These are phyloP conservation scores for Dromococcyx pavoninus DNA, from an alignment of 2,797 vertebrate species.

Conservation along the genomic window DNA sequence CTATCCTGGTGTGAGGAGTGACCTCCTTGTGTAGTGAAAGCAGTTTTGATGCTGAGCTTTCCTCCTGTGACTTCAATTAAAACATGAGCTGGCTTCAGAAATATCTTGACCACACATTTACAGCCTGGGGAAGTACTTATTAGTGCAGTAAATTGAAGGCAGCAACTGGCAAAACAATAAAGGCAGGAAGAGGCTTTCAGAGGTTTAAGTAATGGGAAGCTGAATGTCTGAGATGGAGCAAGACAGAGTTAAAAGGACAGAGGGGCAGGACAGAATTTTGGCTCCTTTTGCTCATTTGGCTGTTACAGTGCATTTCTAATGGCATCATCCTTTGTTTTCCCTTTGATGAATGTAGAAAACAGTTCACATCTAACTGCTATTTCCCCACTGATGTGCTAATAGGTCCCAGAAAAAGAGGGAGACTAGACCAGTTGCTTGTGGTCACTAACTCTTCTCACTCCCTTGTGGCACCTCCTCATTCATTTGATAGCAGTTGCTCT, in stretches of 20 bases:
- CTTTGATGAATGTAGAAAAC: constrained; percentile 19
- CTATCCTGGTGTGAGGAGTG: not conserved
- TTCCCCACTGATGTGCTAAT: constrained; percentile 26
- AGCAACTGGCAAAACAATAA: constrained; percentile 54
- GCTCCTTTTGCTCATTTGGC: not conserved
- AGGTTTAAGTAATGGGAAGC: constrained; percentile 26
- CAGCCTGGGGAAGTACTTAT: constrained; percentile 39
- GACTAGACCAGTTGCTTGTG: not conserved
- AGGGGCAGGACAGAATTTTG: not conserved
- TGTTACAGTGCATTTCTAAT: not conserved
- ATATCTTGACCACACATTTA: not conserved
- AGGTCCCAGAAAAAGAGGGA: not conserved
- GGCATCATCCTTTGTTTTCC: not conserved
- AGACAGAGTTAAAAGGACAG: constrained; percentile 26
- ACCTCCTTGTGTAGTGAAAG: not conserved
- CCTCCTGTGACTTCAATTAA: not conserved
- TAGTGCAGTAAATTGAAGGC: constrained; percentile 31
- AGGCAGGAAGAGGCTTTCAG: constrained; percentile 47
- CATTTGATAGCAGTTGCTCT: not conserved
- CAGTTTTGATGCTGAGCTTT: not conserved
- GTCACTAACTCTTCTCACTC: not conserved
- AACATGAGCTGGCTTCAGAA: not conserved
- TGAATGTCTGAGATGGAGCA: constrained; percentile 9
- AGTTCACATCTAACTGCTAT: not conserved
- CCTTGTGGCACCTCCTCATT: not conserved